These are phyloP conservation scores for Ailuropoda melanoleuca DNA, from an alignment of 2,113 vertebrate genomes.

Conservation along the genomic window DNA sequence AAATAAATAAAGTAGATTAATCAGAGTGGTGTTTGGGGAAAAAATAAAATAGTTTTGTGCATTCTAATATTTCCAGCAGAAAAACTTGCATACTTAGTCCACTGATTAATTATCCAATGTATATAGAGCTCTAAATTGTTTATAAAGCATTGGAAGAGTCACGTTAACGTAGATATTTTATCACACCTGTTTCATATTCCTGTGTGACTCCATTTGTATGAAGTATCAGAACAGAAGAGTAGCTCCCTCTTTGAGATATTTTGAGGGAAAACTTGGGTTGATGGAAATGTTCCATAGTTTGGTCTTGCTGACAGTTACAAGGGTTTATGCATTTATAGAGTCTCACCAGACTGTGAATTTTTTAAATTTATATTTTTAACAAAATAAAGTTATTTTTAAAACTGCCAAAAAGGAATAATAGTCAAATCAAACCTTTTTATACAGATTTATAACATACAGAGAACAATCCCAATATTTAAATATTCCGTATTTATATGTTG, in stretches of 20 bases:
- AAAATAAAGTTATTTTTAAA: neutral
- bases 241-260: neutral
- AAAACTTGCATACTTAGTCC: neutral
- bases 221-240: neutral
- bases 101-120: neutral
- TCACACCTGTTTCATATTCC: neutral
- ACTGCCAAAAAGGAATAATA: neutral
- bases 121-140: neutral
- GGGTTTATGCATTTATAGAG: neutral
- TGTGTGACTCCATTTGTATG: neutral
- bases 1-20: neutral
- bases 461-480: neutral
- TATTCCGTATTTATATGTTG: neutral
- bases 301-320: neutral
- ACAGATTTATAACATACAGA: neutral
- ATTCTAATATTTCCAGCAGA: neutral
- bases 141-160: neutral
- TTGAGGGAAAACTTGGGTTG: neutral
- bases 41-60: neutral
- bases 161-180: neutral
- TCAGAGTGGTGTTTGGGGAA: neutral
- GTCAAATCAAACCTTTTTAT: neutral
- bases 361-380: neutral
- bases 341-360: neutral
- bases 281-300: neutral